Percentiles rank a stretch among this genome's conserved stretches.
Conservation (phyloP, 2,113 vertebrate genomes). For the Cephalopholis sonnerati region DNA sequence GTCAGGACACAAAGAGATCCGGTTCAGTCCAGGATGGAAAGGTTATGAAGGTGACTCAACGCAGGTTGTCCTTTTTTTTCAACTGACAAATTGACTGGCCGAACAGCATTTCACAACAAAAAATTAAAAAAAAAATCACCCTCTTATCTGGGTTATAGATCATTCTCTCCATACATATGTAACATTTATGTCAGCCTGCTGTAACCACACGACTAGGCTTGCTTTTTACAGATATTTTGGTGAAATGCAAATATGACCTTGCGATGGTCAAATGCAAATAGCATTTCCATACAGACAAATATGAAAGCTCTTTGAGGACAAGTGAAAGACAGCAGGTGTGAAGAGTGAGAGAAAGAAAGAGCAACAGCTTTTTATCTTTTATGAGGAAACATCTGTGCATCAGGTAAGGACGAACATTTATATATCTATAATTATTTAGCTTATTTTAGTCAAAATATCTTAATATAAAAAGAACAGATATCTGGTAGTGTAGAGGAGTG, state of each 20-base stretch:
- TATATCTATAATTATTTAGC: background rate
- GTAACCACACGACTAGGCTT: background rate
- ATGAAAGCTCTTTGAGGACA: background rate
- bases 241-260: background rate
- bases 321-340: background rate
- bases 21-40: background rate
- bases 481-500: no score
- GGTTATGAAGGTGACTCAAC: no score
- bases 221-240: background rate
- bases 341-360: background rate
- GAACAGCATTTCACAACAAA: no score
- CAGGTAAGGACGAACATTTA: background rate
- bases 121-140: no score
- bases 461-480: background rate
- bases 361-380: background rate
- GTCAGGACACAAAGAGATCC: background rate
- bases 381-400: background rate
- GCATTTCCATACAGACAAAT: conserved; percentile 23
- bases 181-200: background rate
- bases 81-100: no score
- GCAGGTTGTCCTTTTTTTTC: no score
- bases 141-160: no score
- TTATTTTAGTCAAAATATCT: background rate
- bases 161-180: background rate
- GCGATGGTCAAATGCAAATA: background rate